Conservation (phyloP, 1,140 invertebrate species). For the Achroia grisella region DNA sequence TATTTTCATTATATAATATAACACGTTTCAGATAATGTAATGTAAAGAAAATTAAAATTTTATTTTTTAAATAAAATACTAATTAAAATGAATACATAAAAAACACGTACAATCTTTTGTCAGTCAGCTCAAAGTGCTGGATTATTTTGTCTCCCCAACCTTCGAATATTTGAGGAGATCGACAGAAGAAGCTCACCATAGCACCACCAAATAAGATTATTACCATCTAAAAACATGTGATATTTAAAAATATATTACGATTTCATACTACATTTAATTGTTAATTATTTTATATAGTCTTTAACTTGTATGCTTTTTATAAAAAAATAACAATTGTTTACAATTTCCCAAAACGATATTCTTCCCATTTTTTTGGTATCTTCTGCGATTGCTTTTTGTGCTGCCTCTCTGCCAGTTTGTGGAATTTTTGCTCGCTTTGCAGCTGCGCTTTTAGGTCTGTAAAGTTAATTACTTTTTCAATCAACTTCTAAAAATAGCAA, state of each 20-base stretch:
- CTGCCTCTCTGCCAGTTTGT: background rate
- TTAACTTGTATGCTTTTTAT: no score
- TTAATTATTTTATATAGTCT: no score
- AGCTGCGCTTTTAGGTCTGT: conserved; percentile 4
- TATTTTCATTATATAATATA: no score
- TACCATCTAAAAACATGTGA: conserved; percentile 5
- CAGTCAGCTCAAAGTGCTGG: conserved; percentile 14
- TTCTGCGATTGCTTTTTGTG: conserved; percentile 4
- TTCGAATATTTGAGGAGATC: conserved; percentile 46
- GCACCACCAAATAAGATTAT: conserved; percentile 13
- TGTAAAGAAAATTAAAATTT: no score
- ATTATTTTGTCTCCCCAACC: conserved; percentile 49
- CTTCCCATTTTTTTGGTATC: conserved; percentile 5
- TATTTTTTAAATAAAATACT: no score
- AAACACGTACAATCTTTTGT: conserved; percentile 23
- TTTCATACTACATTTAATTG: no score
- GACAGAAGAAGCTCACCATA: conserved; percentile 45
- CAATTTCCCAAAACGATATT: conserved; percentile 11
- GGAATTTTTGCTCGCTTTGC: background rate
- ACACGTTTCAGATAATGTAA: no score
- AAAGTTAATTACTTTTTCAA: background rate
- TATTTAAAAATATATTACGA: no score
- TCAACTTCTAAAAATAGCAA: no score
- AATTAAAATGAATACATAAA: background rate
- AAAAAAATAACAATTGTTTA: conserved; percentile 4